These are phyloP conservation scores for Belgica antarctica DNA, from an alignment of 2,888 invertebrate species.

Conservation along the genomic window DNA sequence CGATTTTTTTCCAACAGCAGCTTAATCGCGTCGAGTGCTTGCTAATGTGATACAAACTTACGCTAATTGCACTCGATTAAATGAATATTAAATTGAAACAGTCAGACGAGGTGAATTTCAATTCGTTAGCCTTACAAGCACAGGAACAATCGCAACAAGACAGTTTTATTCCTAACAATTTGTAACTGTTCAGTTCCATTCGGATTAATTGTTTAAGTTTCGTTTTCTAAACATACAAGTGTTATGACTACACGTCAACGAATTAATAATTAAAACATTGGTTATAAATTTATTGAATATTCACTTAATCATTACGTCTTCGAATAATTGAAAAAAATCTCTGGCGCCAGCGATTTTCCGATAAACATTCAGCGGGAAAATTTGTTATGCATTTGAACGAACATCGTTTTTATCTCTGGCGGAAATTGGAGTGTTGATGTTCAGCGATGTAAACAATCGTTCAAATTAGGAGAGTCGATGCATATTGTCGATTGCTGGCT, in stretches of 20 bases:
- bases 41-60: no score
- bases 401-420: not conserved
- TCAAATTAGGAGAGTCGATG: not conserved
- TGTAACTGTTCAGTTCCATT: not conserved
- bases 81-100: no score
- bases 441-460: slow-evolving; percentile 22
- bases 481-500: slow-evolving; percentile 12
- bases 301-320: slow-evolving; percentile 4
- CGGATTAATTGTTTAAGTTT: slow-evolving; percentile 11
- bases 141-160: no score
- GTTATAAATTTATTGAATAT: not conserved
- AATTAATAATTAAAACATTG: not conserved
- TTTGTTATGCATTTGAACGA: slow-evolving; percentile 24
- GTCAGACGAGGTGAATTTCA: no score
- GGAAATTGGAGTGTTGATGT: slow-evolving; percentile 28
- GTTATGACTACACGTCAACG: slow-evolving; percentile 15
- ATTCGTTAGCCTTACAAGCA: no score
- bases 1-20: no score
- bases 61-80: no score
- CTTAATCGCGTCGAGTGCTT: not conserved
- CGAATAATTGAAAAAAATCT: not conserved
- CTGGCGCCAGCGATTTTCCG: slow-evolving; percentile 7
- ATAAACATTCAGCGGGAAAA: slow-evolving; percentile 14
- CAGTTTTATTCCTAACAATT: no score
- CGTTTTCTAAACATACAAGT: not conserved